Conservation (phyloP, 2,888 invertebrate species). For the Netelia inedita region DNA sequence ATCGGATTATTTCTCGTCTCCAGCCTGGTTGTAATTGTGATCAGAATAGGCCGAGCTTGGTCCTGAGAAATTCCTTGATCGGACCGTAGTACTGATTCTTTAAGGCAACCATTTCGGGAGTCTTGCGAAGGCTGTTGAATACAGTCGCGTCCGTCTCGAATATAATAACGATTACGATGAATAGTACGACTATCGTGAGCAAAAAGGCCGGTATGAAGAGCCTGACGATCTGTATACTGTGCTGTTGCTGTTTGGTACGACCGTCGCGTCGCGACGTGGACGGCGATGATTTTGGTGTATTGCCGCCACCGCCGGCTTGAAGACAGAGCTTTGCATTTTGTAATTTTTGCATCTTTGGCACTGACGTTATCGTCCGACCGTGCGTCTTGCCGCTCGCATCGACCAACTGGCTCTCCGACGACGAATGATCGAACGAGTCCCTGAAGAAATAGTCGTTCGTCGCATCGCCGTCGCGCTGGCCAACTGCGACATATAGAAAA, state of each 20-base stretch:
- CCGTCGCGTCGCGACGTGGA: constrained; percentile 69
- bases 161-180: constrained; percentile 89
- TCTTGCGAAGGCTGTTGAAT: constrained; percentile 89
- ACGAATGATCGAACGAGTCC: constrained; percentile 92
- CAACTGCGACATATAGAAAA: constrained; percentile 78
- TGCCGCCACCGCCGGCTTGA: constrained; percentile 63
- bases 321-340: constrained; percentile 82
- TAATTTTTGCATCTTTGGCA: constrained; percentile 83
- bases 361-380: constrained; percentile 81
- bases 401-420: constrained; percentile 91
- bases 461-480: constrained; percentile 81
- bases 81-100: constrained; percentile 94
- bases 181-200: constrained; percentile 90
- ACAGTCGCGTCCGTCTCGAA: constrained; percentile 93
- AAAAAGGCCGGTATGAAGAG: constrained; percentile 93
- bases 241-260: constrained; percentile 76
- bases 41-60: constrained; percentile 89
- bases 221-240: constrained; percentile 86
- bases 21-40: constrained; percentile 71
- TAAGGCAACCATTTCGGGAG: constrained; percentile 91
- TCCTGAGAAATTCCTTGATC: constrained; percentile 91
- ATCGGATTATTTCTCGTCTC: constrained; percentile 42
- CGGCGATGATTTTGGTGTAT: constrained; percentile 63
- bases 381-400: constrained; percentile 83
- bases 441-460: constrained; percentile 90